A percentile compares a stretch with the other conserved stretches of the same genome.
Conservation (phyloP, 1,140 invertebrate genomes). For the Ostrea edulis region DNA sequence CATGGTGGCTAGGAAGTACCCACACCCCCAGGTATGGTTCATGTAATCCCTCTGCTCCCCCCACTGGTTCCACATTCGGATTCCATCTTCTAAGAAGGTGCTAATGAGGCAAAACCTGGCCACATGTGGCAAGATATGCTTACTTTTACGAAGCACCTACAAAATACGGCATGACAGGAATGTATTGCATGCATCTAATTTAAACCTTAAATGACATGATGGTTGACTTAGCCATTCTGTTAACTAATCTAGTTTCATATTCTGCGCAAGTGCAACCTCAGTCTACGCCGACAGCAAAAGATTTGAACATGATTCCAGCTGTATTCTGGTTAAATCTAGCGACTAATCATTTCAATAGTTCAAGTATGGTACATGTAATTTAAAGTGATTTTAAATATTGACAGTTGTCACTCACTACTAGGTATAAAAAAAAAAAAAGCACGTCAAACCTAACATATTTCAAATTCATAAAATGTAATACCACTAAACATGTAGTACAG, state of each 20-base stretch:
- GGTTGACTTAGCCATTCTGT: not conserved
- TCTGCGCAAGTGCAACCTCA: not conserved
- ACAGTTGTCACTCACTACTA: no score
- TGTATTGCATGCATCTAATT: no score
- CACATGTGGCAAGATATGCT: conserved; percentile 95
- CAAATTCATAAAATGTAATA: no score
- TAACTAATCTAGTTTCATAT: not conserved
- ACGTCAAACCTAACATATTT: no score
- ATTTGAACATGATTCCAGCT: no score
- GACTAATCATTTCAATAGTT: no score
- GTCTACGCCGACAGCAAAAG: no score
- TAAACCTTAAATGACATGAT: not conserved
- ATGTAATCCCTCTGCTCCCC: conserved; percentile 96
- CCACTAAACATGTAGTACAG: no score
- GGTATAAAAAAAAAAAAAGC: no score
- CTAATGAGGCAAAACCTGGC: conserved; percentile 98
- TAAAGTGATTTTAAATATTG: no score
- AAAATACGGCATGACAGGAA: conserved; percentile 49
- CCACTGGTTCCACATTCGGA: conserved; percentile 99
- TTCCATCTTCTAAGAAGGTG: conserved; percentile 99
- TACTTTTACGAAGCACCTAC: conserved; percentile 94
- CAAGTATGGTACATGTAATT: no score
- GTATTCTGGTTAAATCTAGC: no score
- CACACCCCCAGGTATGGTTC: conserved; percentile 97
- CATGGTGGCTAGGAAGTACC: conserved; percentile 93